These are phyloP conservation scores for Drosophila ohnishii DNA, from an alignment of 1,140 invertebrate genomes.

Conservation along the genomic window DNA sequence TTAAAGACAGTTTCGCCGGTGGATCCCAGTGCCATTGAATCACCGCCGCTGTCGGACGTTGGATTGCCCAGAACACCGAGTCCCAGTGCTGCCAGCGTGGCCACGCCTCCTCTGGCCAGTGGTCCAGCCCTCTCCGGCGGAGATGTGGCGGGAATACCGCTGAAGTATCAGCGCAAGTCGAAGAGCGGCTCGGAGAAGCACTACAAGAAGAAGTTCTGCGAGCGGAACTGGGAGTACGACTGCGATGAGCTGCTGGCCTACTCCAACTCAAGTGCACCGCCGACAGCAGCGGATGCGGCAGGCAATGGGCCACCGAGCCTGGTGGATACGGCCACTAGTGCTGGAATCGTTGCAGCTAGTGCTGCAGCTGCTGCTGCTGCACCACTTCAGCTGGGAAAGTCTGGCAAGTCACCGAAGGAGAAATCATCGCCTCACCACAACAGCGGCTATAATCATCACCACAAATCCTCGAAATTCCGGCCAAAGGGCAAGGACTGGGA, in stretches of 20 bases:
- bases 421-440: conserved; percentile 66
- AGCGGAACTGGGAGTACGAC: conserved; percentile 86
- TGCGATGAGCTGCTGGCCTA: conserved; percentile 82
- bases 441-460: conserved; percentile 40
- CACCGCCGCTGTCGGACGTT: conserved; percentile 84
- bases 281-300: conserved; percentile 68
- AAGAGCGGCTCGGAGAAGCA: conserved; percentile 86
- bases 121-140: conserved; percentile 35
- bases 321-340: conserved; percentile 4
- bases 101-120: conserved; percentile 83
- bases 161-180: conserved; percentile 87
- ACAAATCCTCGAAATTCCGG: conserved; percentile 85
- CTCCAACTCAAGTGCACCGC: conserved; percentile 70
- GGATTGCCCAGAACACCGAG: conserved; percentile 88
- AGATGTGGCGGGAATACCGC: conserved; percentile 75
- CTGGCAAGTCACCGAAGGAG: conserved; percentile 74
- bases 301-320: conserved; percentile 50
- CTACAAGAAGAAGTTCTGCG: conserved; percentile 91
- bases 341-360: neutral
- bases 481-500: conserved; percentile 91
- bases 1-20: conserved; percentile 73
- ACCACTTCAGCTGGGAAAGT: conserved; percentile 35
- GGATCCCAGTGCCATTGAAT: conserved; percentile 80
- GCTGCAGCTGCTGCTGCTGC: neutral
- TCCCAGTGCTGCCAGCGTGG: conserved; percentile 84